Base-by-base conservation (phyloP, 2,113 vertebrate species). In the Paradoxurus hermaphroditus region DNA sequence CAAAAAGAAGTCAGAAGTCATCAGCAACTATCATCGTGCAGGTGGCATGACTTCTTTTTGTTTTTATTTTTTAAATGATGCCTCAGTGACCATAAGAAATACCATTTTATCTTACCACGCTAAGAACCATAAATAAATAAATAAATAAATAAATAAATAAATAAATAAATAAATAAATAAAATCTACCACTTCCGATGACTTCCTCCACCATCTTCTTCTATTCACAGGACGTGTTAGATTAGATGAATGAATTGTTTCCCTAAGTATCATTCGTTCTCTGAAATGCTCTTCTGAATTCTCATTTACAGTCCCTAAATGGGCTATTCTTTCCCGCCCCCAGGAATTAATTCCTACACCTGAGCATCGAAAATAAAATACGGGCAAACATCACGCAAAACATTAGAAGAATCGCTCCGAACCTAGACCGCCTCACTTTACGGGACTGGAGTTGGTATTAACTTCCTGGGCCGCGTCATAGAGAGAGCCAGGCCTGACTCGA, bases 71-170 rank as follows among this genome's bases (percentile, higher is more conserved):
- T 25, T 63, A 59, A 85, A 90, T n/a, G 87, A 70, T 25, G 44
- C 51, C 56, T 95, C 75, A 73, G 27, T 90, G 86, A 62, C 62
- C 34, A 53, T 78, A 83, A 79, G 84, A 93, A 93, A 95, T 78
- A 46, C 36, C 44, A 85, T 81, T 90, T 84, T 56, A 49, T 29
- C 46, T 56, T 41, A 56, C 62, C 18, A 67, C 36, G 86, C 5
- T 36, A 31, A 93, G 67, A 94, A 86, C 9, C 95, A 46, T 16
- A 16, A 53, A 16, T n/a, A n/a, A n/a, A 51, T 3, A 51, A 51
- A 51, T 11, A 51, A 49, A 49, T 11, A 53, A 9, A 51, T 11
- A 51, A 13, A 51, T 0, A 51, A 13, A 51, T 0, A 51, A 51
- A 51, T 13, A 51, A 51, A 51, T 1, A 49, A 49, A 49, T 9